Base-by-base conservation (phyloP, 2,888 invertebrate genomes). In the Galerucella pusilla region DNA sequence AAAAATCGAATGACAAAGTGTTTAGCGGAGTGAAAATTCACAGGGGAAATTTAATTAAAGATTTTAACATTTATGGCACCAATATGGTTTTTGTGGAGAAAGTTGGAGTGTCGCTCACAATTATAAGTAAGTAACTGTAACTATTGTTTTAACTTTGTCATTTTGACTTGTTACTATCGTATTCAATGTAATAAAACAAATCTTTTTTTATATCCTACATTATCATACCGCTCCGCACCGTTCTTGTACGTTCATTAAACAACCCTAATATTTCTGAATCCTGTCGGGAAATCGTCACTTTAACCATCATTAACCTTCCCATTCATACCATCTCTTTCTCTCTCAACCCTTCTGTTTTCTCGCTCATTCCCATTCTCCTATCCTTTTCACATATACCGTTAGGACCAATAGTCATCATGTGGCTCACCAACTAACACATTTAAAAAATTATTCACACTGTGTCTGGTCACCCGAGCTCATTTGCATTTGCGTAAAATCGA, bases 401-500 rank as follows among this genome's bases (percentile, higher is more conserved):
- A 46, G 20, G 46, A 12, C 46, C 64, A 65, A 45, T 35, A 63
- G 14, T n/a, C 46, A 42, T 45, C 64, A 35, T 45, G 64, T 16
- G 64, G 64, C 14, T 42, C 46, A 46, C 42, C 46, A 16, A 45
- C 14, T 11, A 7, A 16, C 14, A 45, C 25, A 14, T 16, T 16
- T 45, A 65, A 65, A 65, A 65, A 65, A 65, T 45, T 46, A 65
- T 65, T 3, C 46, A 65, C 45, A 65, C 12, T 28, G 61, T 14
- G 35, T 3, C 61, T 14, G 61, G 59, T 59, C 28, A 61, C 4
- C 14, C 28, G 66, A 46, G 59, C 67, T 72, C 72, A 72, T 72
- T 72, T 72, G 72, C 72, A 72, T 72, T 60, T 72, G 60, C 66
- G 60, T 49, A 72, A 54, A 66, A 66, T 49, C 46, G 72, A 66